phyloP scores from a whole-genome alignment of 2,113 vertebrate species.

The Crocuta crocuta region DNA sequence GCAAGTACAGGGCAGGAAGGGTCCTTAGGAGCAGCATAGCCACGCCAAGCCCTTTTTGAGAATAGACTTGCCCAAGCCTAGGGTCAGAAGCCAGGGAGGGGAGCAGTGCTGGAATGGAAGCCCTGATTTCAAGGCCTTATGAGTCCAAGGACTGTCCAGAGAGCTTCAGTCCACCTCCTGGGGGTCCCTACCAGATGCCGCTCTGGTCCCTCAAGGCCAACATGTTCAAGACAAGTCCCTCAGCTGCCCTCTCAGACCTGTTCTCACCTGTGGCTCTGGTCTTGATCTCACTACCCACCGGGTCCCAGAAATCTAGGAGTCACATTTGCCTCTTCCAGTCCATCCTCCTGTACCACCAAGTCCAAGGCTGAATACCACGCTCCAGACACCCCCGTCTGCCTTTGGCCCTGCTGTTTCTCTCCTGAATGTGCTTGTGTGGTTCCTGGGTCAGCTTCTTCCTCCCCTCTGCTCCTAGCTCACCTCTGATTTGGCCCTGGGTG shows the following conservation, averaged over 20 bases:
- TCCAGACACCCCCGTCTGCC: rapidly evolving
- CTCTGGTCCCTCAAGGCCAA: not conserved
- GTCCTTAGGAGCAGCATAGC: no score
- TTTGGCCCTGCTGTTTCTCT: not conserved
- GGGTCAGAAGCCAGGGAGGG: not conserved
- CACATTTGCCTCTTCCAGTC: not conserved
- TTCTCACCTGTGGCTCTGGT: not conserved
- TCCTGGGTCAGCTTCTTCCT: not conserved
- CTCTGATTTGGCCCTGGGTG: not conserved
- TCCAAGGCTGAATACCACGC: not conserved
- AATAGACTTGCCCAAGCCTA: not conserved
- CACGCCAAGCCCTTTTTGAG: not conserved
- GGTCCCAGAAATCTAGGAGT: not conserved
- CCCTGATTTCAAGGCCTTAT: not conserved
- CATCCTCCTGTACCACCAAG: not conserved
- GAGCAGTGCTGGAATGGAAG: rapidly evolving
- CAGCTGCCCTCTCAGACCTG: not conserved
- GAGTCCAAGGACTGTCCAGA: not conserved
- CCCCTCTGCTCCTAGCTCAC: not conserved
- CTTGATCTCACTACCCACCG: not conserved
- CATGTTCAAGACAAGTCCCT: not conserved
- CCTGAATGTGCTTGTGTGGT: not conserved
- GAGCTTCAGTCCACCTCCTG: not conserved
- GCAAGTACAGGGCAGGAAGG: not conserved
- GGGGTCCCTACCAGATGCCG: no score